Evolutionary conservation across 2,113 vertebrate genomes (phyloP), one percentile per base, ranked within the genome.

Genomic region (Actenoides hombroni): DNA sequence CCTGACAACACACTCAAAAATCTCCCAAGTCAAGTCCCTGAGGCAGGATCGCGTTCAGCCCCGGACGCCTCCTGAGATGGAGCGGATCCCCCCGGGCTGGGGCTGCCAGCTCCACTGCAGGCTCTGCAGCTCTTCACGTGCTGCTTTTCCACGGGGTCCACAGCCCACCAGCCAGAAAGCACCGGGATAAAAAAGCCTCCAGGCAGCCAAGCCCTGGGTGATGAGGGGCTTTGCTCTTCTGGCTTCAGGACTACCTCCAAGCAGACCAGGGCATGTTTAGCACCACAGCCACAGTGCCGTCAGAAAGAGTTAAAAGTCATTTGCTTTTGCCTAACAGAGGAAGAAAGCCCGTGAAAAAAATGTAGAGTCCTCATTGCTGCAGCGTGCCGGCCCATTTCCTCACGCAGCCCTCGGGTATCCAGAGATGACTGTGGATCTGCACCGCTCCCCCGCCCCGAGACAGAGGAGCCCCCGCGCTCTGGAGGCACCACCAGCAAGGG

Each of bases 351-450:
- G 0, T 1, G 31, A 56, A 49, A 78, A 78, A 83, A 61, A 59
- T 1, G 17, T 4, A 42, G 6, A 16, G 4, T 53, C 28, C 17
- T 13, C 5, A 40, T 64, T 59, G 20, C 20, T 83, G 13, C 44
- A 11, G 19, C 4, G 33, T 8, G 33, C 14, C 35, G 54, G 53
- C 35, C 49, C 8, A 0, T 82, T 68, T 25, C 16, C 26, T 46
- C 54, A 25, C n/a, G 15, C 51, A 39, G 46, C 23, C 61, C 75
- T 35, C 40, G 17, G 21, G 13, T 2, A 73, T 28, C 23, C 23
- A n/a, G 17, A 0, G 16, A 48, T 46, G 13, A 7, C n/a, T 5
- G 6, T 0, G 5, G 49, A 67, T 77, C 13, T 31, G 33, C n/a
- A 29, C 25, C 2, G 0, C 15, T 70, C 9, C 74, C 16, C 39